Evolutionary conservation across 2,113 vertebrate genomes (phyloP).

Genomic region (Nematolebias whitei): DNA sequence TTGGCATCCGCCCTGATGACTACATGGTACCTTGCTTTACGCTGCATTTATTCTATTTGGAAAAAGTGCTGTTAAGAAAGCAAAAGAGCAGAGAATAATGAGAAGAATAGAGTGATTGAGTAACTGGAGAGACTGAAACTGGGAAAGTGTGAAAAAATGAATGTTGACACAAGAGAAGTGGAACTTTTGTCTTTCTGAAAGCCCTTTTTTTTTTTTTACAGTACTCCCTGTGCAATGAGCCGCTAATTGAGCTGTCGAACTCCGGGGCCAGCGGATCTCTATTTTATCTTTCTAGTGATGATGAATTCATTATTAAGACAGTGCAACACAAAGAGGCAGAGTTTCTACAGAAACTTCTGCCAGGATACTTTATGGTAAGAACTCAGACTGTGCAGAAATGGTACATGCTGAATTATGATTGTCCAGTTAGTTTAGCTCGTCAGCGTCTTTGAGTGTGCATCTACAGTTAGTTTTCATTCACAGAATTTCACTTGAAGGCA

Average conservation of each 20-base stretch:
- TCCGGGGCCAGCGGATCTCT: slow-evolving; percentile 93
- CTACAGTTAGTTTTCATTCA: too few relatives aligned
- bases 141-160: slow-evolving; percentile 18
- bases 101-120: slow-evolving; percentile 2
- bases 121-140: slow-evolving; percentile 29
- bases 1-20: slow-evolving; percentile 92
- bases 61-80: neutral
- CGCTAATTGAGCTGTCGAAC: slow-evolving; percentile 90
- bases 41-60: neutral
- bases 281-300: slow-evolving; percentile 93
- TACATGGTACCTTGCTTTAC: slow-evolving; percentile 84
- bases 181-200: neutral
- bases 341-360: slow-evolving; percentile 94
- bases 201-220: slow-evolving; percentile 52
- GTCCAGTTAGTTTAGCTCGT: neutral
- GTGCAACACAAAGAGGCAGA: slow-evolving; percentile 97
- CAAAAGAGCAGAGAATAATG: neutral
- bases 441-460: too few relatives aligned
- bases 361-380: slow-evolving; percentile 95
- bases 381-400: neutral
- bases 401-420: neutral
- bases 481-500: too few relatives aligned
- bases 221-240: slow-evolving; percentile 91
- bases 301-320: slow-evolving; percentile 96
- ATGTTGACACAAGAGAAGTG: slow-evolving; percentile 11